Percentiles rank a stretch among this genome's conserved stretches.
Evolutionary conservation across 2,888 invertebrate genomes (phyloP).

Genomic region (Congeria kusceri): DNA sequence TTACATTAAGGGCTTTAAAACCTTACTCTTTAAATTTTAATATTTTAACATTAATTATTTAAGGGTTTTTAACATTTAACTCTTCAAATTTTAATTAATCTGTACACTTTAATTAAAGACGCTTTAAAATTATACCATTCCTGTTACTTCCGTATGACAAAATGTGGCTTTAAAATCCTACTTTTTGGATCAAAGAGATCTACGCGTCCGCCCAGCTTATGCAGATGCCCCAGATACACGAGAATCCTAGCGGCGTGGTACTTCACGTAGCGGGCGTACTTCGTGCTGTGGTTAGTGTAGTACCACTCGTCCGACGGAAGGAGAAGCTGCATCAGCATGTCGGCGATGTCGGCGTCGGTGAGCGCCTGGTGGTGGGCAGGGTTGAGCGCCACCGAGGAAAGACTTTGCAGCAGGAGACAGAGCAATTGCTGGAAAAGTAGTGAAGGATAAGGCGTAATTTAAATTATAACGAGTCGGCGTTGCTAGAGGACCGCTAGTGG

Average conservation of each 20-base stretch:
- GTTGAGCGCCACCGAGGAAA: conserved; percentile 88
- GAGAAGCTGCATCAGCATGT: conserved; percentile 88
- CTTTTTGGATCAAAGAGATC: conserved; percentile 88
- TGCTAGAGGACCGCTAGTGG: background rate
- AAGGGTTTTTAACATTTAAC: no score
- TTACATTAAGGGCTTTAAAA: no score
- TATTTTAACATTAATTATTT: no score
- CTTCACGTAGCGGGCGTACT: conserved; percentile 89
- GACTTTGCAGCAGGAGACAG: conserved; percentile 88
- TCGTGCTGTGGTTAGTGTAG: conserved; percentile 89
- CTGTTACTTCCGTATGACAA: no score
- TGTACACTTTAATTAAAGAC: no score
- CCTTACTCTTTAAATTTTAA: no score
- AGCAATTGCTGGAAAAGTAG: conserved; percentile 87
- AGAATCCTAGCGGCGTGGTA: conserved; percentile 89
- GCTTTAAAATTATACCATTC: no score
- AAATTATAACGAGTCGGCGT: background rate
- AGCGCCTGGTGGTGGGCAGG: conserved; percentile 87
- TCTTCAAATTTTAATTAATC: no score
- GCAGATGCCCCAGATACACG: conserved; percentile 89
- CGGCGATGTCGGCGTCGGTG: conserved; percentile 88
- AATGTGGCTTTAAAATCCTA: conserved; percentile 80
- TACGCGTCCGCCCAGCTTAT: conserved; percentile 88
- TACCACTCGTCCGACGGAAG: conserved; percentile 90
- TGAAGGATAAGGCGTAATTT: background rate